A percentile compares a stretch with the other conserved stretches of the same genome.
Conservation (phyloP, 2,113 vertebrate species). For the Phocoena phocoena region DNA sequence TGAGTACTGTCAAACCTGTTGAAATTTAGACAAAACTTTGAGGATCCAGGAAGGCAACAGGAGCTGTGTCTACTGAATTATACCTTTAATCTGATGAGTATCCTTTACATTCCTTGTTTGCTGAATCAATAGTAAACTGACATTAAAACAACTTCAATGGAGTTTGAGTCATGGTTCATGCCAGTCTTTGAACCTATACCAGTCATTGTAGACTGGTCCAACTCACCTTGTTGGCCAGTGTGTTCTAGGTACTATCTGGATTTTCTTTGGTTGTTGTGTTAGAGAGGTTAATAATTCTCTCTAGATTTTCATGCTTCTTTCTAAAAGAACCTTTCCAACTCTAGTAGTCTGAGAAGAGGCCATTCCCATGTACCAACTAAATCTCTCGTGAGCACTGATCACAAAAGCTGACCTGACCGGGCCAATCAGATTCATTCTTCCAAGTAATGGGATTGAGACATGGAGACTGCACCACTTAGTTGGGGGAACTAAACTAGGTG, state of each 20-base stretch:
- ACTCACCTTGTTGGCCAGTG: neutral
- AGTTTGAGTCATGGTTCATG: neutral
- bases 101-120: neutral
- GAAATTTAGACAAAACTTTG: neutral
- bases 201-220: neutral
- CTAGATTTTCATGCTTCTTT: neutral
- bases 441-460: neutral
- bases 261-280: neutral
- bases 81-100: neutral
- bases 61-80: neutral
- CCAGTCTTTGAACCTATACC: neutral
- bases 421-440: neutral
- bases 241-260: neutral
- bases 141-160: neutral
- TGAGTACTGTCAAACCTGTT: neutral
- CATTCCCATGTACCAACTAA: neutral
- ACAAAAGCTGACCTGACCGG: neutral
- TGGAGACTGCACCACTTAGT: neutral
- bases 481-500: neutral
- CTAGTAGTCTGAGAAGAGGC: neutral
- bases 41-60: neutral
- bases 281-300: neutral
- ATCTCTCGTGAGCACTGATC: neutral
- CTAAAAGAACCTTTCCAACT: neutral
- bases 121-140: neutral